Evolutionary conservation across 2,113 vertebrate genomes (phyloP).

Genomic region (Ptychochromis oligacanthus): DNA sequence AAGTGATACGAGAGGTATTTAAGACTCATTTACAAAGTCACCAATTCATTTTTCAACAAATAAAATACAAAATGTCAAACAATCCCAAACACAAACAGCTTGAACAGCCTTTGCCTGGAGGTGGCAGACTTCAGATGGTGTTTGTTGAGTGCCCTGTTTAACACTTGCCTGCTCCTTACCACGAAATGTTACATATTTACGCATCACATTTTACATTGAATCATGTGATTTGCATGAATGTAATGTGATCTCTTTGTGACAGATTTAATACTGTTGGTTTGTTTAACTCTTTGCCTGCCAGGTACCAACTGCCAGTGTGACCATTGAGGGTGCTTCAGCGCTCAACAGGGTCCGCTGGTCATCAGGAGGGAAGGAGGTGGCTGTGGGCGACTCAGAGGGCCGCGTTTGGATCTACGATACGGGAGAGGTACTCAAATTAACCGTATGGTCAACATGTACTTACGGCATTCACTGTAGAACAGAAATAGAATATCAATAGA

Average conservation of each 20-base stretch:
- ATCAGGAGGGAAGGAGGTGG: conserved; percentile 93
- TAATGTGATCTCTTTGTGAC: not conserved
- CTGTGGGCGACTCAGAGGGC: conserved; percentile 97
- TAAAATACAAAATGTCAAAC: not conserved
- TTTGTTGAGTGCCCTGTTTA: not conserved
- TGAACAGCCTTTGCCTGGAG: not conserved
- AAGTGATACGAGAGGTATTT: not conserved
- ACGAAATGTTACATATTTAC: not conserved
- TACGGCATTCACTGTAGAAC: not conserved
- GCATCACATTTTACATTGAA: not conserved
- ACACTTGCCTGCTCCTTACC: not conserved
- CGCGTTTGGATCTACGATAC: conserved; percentile 97
- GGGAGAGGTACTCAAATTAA: conserved; percentile 87
- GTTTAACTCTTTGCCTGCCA: conserved; percentile 53
- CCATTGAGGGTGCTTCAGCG: conserved; percentile 92
- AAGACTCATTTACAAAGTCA: not conserved
- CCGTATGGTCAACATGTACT: not conserved
- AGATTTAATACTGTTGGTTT: not conserved
- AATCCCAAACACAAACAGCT: not conserved
- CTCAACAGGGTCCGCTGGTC: conserved; percentile 97
- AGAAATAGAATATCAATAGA: not conserved
- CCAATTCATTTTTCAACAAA: not conserved
- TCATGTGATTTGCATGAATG: not conserved
- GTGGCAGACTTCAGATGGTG: not conserved
- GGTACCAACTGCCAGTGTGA: conserved; percentile 96